These are phyloP conservation scores for Tyria jacobaeae DNA, from an alignment of 2,888 invertebrate genomes.

Conservation along the genomic window DNA sequence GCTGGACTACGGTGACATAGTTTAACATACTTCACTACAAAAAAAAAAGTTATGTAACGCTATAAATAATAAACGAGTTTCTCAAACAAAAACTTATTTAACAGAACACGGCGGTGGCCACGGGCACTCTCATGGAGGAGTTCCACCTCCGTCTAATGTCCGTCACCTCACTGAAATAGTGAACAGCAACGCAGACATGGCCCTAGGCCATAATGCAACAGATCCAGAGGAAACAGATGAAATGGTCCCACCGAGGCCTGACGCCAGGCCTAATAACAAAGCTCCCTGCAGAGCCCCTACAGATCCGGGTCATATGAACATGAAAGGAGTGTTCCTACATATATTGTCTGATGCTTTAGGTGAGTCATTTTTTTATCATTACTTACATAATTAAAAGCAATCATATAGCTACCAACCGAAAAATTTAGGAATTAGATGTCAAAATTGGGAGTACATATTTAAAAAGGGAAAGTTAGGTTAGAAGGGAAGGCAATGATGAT, in stretches of 20 bases:
- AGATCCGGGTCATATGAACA: constrained; percentile 96
- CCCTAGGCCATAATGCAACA: constrained; percentile 77
- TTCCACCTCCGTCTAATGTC: constrained; percentile 80
- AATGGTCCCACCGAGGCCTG: constrained; percentile 75
- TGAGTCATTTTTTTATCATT: constrained; percentile 57
- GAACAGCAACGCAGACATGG: constrained; percentile 83
- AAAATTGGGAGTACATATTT: no score
- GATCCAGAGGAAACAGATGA: constrained; percentile 80
- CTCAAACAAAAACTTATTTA: constrained; percentile 20
- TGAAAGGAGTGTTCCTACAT: constrained; percentile 99
- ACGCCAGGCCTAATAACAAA: constrained; percentile 69
- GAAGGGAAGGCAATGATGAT: no score
- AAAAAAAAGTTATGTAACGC: background rate
- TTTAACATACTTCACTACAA: no score
- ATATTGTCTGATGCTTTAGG: constrained; percentile 99
- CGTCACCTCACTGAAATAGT: constrained; percentile 80
- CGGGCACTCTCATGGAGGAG: constrained; percentile 88
- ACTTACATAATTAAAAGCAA: no score
- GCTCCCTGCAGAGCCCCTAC: constrained; percentile 64
- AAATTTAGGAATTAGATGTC: no score
- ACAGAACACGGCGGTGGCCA: constrained; percentile 91
- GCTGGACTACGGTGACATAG: no score
- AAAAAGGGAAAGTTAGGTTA: no score
- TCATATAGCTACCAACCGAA: no score
- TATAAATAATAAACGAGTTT: background rate